phyloP scores from a whole-genome alignment of 2,888 invertebrate genomes.

The Argyra leucocephala region DNA sequence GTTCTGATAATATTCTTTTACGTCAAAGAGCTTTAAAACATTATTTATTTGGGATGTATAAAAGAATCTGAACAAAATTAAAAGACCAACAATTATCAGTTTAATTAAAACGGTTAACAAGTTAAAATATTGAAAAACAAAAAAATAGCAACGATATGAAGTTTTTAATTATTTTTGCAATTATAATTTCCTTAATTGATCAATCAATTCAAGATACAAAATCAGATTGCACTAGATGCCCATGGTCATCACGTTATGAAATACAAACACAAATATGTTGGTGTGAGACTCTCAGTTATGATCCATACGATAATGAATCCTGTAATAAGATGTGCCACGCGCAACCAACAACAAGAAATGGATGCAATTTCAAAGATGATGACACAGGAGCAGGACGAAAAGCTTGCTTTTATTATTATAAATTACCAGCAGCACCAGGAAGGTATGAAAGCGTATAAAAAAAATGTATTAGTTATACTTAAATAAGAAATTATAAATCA shows the following conservation, averaged over 20 bases:
- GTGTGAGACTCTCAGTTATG: not conserved
- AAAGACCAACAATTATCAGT: too few species aligned
- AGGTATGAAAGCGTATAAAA: too few species aligned
- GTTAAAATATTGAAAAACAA: too few species aligned
- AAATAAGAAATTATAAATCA: too few species aligned
- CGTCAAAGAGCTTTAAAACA: too few species aligned
- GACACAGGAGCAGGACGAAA: not conserved
- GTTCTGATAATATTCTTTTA: too few species aligned
- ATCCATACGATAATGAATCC: not conserved
- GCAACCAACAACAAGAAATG: not conserved
- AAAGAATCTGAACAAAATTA: too few species aligned
- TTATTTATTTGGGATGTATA: too few species aligned
- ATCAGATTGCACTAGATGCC: not conserved
- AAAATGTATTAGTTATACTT: too few species aligned
- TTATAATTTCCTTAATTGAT: not conserved
- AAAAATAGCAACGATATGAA: not conserved
- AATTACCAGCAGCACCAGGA: not conserved
- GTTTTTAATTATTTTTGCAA: not conserved
- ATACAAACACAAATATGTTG: not conserved
- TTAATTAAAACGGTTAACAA: too few species aligned
- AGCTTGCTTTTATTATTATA: not conserved
- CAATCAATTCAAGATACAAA: not conserved
- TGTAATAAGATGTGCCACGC: not conserved
- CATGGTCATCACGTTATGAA: not conserved
- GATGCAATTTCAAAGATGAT: not conserved